Evolutionary conservation across 2,797 vertebrate genomes (phyloP), one percentile per base, ranked within the genome.

Genomic region (Coluber constrictor): DNA sequence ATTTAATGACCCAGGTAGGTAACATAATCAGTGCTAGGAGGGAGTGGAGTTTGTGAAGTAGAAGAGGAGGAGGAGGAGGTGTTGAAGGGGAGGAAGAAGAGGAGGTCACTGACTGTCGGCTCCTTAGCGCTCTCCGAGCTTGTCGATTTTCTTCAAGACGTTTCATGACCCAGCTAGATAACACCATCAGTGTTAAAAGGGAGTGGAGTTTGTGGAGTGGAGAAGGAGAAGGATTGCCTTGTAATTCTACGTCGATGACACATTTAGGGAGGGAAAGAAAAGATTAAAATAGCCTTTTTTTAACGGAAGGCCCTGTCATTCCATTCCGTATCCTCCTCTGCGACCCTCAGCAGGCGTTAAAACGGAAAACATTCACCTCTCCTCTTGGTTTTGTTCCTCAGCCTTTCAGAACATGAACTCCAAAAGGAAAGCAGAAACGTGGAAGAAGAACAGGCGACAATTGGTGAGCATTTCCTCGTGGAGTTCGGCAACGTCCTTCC

Each of bases 391-490:
- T 94, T 96, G 37, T 93, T 87, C 95, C 96, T 95, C 95, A 99
- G 99, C 99, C 20, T 99, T 99, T 97, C 99, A 99, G 97, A 99
- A 99, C 93, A 99, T 99, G 99, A 99, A 99, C 96, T 99, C 99
- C 1, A 99, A 99, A 97, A 98, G 99, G 96, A 99, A 99, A 98
- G 99, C 99, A 95, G 99, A 99, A 95, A 99, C 99, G 0, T 99
- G 99, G 99, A 99, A 99, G 97, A 99, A 99, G 96, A 99, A 99
- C 97, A 97, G 99, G 90, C 97, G 99, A 83, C 99, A 99, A 95
- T 97, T 99, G 98, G 99, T 99, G 95, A 97, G 98, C 97, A 12
- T 7, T 6, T 66, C 20, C 32, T 7, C 16, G 43, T 2, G 32
- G 70, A 74, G 16, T 87, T 57, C 18, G 32, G 61, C 7, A 27